Evolutionary conservation across 2,113 vertebrate genomes (phyloP), one percentile per base, ranked within the genome.

Genomic region (Lamprotornis superbus): DNA sequence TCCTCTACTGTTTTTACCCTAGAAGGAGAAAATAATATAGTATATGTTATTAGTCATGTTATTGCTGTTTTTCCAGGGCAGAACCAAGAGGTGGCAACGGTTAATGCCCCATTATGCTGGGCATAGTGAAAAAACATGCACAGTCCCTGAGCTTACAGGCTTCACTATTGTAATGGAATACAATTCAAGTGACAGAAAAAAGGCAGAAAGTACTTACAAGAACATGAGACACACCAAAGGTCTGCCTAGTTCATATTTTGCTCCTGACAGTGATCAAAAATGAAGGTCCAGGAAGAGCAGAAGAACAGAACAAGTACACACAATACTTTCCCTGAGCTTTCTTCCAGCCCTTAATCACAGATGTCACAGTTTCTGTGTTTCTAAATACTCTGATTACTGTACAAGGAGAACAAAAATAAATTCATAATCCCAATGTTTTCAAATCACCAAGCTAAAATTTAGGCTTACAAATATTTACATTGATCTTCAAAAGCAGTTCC

Each of bases 1-100:
- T 39, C 0, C 3, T 12, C 10, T 15, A 14, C 40, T 0, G 1
- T 4, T 64, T 79, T 88, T 63, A 76, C 3, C 22, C 53, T 40
- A 78, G 37, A 87, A 74, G 20, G 20, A 24, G 69, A 81, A 87
- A 91, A 65, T 53, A 20, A 50, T 35, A 21, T 25, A 50, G 6
- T 33, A 31, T 37, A 40, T 23, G 8, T 18, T 59, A 71, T 55
- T 65, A 82, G 68, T 53, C 28, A 40, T 10, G 8, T 28, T 56
- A 69, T 22, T 56, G 6, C n/a, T 71, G 57, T 65, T 87, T 77
- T 87, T 53, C 71, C 31, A 74, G 40, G 56, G 28, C 15, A 91
- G n/a, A 13, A 50, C 13, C 28, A 53, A 49, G 28, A 67, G 8
- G 15, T 33, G 46, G 37, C 20, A 37, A 67, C 70, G 44, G 47